These are phyloP conservation scores for Lasioglossum leucozonium DNA, from an alignment of 2,888 invertebrate species.

Conservation along the genomic window DNA sequence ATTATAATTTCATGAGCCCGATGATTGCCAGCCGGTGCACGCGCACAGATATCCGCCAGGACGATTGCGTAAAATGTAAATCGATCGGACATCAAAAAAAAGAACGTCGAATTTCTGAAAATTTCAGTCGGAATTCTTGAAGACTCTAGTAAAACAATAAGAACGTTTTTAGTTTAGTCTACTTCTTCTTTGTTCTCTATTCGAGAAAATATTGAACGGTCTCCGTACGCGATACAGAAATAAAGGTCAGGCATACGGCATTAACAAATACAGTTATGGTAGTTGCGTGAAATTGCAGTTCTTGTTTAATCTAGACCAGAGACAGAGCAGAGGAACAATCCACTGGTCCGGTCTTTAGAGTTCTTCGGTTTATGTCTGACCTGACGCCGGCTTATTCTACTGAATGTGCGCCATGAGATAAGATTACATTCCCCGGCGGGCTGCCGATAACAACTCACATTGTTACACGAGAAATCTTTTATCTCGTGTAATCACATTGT, in stretches of 20 bases:
- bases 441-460: background rate
- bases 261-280: background rate
- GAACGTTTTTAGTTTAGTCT: too few relatives aligned
- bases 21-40: conserved; percentile 34
- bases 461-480: background rate
- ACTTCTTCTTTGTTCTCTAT: background rate
- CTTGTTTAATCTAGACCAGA: background rate
- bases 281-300: background rate
- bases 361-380: conserved; percentile 2
- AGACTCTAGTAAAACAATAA: too few relatives aligned
- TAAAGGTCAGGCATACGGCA: background rate
- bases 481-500: background rate
- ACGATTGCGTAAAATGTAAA: background rate
- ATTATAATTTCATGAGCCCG: conserved; percentile 70
- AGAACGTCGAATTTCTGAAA: background rate
- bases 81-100: background rate
- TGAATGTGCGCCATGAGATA: background rate
- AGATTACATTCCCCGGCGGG: conserved; percentile 1
- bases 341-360: background rate
- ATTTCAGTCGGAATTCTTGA: background rate
- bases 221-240: background rate
- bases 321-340: background rate
- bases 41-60: background rate
- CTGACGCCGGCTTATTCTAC: background rate
- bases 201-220: background rate